Percentiles rank a stretch among this genome's conserved stretches.
Conservation (phyloP, 2,888 invertebrate genomes). For the Cetonia aurata region DNA sequence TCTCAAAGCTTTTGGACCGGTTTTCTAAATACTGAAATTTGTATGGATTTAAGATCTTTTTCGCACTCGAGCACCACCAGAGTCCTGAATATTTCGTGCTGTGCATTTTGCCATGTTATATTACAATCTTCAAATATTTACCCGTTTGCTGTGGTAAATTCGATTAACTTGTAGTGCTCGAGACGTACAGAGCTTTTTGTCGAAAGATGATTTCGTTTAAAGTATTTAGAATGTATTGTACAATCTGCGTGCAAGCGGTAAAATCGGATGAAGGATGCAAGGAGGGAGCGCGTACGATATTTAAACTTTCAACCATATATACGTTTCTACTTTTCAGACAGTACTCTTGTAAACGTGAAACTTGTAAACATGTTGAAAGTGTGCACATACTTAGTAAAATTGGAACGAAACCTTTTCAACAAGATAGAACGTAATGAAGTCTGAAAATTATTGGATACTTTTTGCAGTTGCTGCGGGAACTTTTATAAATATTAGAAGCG, state of each 20-base stretch:
- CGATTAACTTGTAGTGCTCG: too few species aligned
- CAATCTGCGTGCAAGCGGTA: background rate
- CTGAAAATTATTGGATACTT: conserved; percentile 13
- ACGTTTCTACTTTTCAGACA: conserved; percentile 20
- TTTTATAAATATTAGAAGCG: background rate
- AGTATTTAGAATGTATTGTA: background rate
- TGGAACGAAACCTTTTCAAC: conserved; percentile 2
- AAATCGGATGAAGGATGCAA: conserved; percentile 7
- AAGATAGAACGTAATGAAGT: conserved; percentile 12
- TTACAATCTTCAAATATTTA: too few species aligned
- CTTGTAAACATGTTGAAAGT: conserved; percentile 19
- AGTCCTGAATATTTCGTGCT: too few species aligned
- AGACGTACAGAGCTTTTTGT: too few species aligned
- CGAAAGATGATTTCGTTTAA: too few species aligned
- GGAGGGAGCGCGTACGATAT: background rate
- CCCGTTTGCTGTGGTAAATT: too few species aligned
- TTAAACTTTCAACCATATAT: conserved; percentile 22
- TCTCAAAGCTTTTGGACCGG: too few species aligned
- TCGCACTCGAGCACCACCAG: too few species aligned
- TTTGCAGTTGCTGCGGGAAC: conserved; percentile 1
- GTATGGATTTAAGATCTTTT: too few species aligned
- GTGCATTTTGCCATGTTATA: too few species aligned
- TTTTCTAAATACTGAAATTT: too few species aligned
- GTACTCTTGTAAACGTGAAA: conserved; percentile 14
- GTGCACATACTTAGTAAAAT: conserved; percentile 28